phyloP scores from a whole-genome alignment of 1,140 invertebrate species.

The Trialeurodes vaporariorum region DNA sequence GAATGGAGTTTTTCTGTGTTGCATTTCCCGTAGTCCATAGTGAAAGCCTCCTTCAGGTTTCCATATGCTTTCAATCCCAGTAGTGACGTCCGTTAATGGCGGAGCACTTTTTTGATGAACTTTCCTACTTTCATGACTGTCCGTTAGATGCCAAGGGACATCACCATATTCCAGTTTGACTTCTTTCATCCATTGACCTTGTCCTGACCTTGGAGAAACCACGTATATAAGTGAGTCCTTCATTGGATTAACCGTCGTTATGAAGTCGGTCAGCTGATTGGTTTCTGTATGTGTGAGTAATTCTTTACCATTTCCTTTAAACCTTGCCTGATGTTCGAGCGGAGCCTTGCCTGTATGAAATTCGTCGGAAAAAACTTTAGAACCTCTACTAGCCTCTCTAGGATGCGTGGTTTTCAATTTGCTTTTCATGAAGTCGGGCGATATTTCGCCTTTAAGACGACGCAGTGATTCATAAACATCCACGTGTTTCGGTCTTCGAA shows the following conservation, averaged over 20 bases:
- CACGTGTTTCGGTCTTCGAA: not conserved
- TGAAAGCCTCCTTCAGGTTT: not conserved
- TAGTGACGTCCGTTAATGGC: not conserved
- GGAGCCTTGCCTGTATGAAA: not conserved
- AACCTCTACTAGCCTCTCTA: slow-evolving; percentile 14
- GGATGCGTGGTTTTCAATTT: slow-evolving; percentile 13
- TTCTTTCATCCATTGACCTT: slow-evolving; percentile 23
- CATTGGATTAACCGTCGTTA: slow-evolving; percentile 3
- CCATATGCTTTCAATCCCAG: not conserved
- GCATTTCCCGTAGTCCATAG: not conserved
- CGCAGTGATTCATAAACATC: not conserved
- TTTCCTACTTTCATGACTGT: not conserved
- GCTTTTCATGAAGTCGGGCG: slow-evolving; percentile 14
- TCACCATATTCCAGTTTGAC: slow-evolving; percentile 7
- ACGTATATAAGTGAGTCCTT: slow-evolving; percentile 23
- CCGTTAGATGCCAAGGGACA: not conserved
- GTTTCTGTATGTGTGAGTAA: slow-evolving; percentile 3
- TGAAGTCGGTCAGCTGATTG: not conserved
- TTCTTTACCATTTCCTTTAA: slow-evolving; percentile 10
- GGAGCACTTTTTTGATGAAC: not conserved
- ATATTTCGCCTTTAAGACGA: not conserved
- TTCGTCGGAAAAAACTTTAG: slow-evolving; percentile 2
- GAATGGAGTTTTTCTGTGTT: not conserved
- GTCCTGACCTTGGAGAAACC: slow-evolving; percentile 22
- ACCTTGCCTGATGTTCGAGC: slow-evolving; percentile 3